A percentile compares a stretch with the other conserved stretches of the same genome.
Conservation (phyloP, 2,888 invertebrate genomes). For the Drosophila fulvimacula region DNA sequence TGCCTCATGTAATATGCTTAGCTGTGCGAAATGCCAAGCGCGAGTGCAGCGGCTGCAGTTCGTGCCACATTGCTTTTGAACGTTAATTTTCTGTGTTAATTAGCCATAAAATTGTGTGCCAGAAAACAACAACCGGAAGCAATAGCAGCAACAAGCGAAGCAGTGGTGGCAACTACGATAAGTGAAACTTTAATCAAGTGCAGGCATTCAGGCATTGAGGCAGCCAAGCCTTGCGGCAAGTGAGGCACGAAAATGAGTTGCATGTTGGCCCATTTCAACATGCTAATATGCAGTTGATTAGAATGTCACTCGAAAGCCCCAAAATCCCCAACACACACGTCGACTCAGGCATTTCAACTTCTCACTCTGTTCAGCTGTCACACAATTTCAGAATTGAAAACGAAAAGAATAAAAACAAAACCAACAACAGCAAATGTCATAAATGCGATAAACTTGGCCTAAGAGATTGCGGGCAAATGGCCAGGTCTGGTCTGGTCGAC, state of each 20-base stretch:
- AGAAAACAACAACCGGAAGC: conserved; percentile 6
- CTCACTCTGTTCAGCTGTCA: conserved; percentile 22
- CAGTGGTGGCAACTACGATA: conserved; percentile 37
- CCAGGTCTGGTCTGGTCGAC: conserved; percentile 10
- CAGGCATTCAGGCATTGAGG: conserved; percentile 32
- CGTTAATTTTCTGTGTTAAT: conserved; percentile 77
- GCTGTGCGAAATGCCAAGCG: conserved; percentile 31
- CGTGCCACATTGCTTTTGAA: conserved; percentile 68
- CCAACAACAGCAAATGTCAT: conserved; percentile 28
- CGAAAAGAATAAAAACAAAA: conserved; percentile 10
- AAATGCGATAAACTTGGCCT: conserved; percentile 56
- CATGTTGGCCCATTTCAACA: conserved; percentile 63
- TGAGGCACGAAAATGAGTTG: conserved; percentile 46
- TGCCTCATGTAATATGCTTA: conserved; percentile 6
- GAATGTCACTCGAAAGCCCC: conserved; percentile 69
- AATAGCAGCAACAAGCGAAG: neutral
- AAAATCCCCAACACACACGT: conserved; percentile 12
- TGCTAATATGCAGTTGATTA: conserved; percentile 77
- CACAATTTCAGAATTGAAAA: conserved; percentile 28
- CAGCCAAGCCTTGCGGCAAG: conserved; percentile 17
- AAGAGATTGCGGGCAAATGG: conserved; percentile 46
- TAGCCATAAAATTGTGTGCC: conserved; percentile 67
- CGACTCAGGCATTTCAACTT: conserved; percentile 2
- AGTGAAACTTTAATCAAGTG: conserved; percentile 69
- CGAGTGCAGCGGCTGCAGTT: conserved; percentile 24